Percentiles rank a stretch among this genome's conserved stretches.
These are phyloP conservation scores for Sminthopsis crassicaudata DNA, from an alignment of 2,113 vertebrate species.

Conservation along the genomic window DNA sequence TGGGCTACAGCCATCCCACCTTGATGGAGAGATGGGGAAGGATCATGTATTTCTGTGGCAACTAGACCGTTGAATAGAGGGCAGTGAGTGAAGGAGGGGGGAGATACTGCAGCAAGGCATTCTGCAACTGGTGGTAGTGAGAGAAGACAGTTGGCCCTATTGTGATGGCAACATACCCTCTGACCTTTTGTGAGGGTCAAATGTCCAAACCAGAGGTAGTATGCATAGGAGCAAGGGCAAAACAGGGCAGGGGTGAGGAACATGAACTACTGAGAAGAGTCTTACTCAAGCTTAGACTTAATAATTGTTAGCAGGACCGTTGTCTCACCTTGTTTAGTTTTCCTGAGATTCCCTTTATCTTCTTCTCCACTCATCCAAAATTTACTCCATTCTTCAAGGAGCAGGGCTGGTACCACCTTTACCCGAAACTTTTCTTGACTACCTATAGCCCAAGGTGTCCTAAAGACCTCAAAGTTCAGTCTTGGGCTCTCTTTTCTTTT, in stretches of 20 bases:
- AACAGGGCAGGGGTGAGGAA: neutral
- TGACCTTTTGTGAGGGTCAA: neutral
- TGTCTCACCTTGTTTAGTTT: neutral
- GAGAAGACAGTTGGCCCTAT: neutral
- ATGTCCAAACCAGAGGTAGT: neutral
- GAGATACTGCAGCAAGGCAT: neutral
- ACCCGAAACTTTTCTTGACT: neutral
- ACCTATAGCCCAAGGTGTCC: neutral
- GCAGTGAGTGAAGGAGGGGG: neutral
- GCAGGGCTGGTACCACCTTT: neutral
- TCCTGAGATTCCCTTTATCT: neutral
- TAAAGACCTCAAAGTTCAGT: neutral
- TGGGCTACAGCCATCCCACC: neutral
- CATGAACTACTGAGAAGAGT: neutral
- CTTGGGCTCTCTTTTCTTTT: neutral
- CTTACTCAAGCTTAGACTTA: neutral
- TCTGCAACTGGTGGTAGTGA: neutral
- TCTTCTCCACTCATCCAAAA: neutral
- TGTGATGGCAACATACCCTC: neutral
- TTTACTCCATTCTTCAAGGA: neutral
- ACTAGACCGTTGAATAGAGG: neutral
- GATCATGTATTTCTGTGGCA: neutral
- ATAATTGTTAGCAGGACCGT: neutral
- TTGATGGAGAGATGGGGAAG: neutral
- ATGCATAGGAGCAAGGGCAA: neutral